Conservation (phyloP, 2,888 invertebrate species). For the Zele albiditarsus region DNA sequence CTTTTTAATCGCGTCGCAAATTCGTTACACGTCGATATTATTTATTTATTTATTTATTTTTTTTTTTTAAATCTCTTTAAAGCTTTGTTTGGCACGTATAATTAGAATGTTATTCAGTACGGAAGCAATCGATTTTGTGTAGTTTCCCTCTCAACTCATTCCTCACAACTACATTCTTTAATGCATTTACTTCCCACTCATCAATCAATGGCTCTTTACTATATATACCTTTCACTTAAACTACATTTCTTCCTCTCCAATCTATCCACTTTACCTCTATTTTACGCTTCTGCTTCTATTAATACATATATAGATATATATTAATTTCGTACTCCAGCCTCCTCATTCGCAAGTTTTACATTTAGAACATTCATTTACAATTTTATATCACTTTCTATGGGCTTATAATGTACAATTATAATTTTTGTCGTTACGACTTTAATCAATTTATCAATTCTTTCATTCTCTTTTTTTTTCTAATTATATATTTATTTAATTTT, state of each 20-base stretch:
- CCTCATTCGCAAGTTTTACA: slow-evolving; percentile 55
- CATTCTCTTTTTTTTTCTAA: slow-evolving; percentile 35
- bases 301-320: slow-evolving; percentile 39
- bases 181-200: slow-evolving; percentile 19
- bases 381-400: slow-evolving; percentile 55
- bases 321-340: slow-evolving; percentile 40
- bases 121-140: slow-evolving; percentile 66
- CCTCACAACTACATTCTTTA: slow-evolving; percentile 25
- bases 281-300: slow-evolving; percentile 35
- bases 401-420: slow-evolving; percentile 53
- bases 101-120: slow-evolving; percentile 70
- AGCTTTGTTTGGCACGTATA: slow-evolving; percentile 71
- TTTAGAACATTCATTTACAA: slow-evolving; percentile 68
- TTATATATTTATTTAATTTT: slow-evolving; percentile 33
- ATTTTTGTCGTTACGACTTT: slow-evolving; percentile 45
- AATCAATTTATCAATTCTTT: slow-evolving; percentile 22
- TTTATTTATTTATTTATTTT: slow-evolving; percentile 55
- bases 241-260: slow-evolving; percentile 16
- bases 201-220: slow-evolving; percentile 35
- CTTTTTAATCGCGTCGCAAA: slow-evolving; percentile 56
- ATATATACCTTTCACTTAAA: slow-evolving; percentile 40
- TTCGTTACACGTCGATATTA: slow-evolving; percentile 58
- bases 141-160: slow-evolving; percentile 32
- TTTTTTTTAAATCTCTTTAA: slow-evolving; percentile 58
- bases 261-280: slow-evolving; percentile 34